These are phyloP conservation scores for Zaprionus bogoriensis DNA, from an alignment of 2,888 invertebrate species.

Conservation along the genomic window DNA sequence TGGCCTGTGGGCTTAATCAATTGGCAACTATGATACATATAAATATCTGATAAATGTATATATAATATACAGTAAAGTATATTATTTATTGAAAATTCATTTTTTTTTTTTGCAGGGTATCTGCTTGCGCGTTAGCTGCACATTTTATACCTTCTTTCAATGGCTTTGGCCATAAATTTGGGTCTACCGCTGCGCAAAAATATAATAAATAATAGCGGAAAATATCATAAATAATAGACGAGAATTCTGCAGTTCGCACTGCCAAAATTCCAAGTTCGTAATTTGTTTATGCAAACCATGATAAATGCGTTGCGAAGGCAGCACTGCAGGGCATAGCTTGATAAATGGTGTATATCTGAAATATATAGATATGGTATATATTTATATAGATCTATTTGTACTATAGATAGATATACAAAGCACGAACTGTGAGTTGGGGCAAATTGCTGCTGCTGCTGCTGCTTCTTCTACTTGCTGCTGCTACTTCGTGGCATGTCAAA, in stretches of 20 bases:
- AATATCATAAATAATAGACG: slow-evolving; percentile 65
- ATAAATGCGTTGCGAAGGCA: no score
- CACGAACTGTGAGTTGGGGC: no score
- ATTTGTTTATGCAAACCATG: neutral
- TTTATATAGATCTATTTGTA: no score
- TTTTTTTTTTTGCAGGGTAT: neutral
- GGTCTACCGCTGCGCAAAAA: slow-evolving; percentile 34
- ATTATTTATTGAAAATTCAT: neutral
- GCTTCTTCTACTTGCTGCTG: slow-evolving; percentile 6
- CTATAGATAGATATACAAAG: no score
- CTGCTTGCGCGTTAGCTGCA: neutral
- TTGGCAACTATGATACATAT: neutral
- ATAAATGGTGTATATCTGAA: no score
- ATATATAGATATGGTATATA: no score
- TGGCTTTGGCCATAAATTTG: slow-evolving; percentile 43
- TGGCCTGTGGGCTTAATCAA: no score
- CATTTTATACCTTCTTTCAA: no score
- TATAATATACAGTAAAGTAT: neutral
- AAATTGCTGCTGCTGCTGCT: slow-evolving; percentile 20
- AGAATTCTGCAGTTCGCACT: slow-evolving; percentile 20
- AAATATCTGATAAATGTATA: neutral
- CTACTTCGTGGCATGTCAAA: slow-evolving; percentile 21
- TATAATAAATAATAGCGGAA: slow-evolving; percentile 60
- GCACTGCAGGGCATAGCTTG: no score
- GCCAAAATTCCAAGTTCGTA: slow-evolving; percentile 23